Evolutionary conservation across 2,888 invertebrate species (phyloP).

Genomic region (Campoplex capitator): DNA sequence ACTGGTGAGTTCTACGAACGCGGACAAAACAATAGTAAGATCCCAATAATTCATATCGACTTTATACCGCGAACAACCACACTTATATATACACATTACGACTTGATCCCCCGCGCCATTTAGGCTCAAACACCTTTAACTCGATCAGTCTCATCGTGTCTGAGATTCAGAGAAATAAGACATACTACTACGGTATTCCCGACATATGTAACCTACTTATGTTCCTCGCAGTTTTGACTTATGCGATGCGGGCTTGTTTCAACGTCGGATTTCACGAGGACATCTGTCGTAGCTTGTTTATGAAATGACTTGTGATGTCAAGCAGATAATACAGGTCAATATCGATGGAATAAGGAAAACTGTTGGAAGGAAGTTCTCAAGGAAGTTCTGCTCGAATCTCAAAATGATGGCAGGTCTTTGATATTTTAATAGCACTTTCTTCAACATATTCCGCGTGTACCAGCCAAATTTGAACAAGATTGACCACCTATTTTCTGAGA

Average conservation of each 20-base stretch:
- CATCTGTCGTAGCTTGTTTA: constrained; percentile 60
- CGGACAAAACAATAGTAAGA: not conserved
- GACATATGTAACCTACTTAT: constrained; percentile 62
- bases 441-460: too few relatives aligned
- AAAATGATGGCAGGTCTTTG: too few relatives aligned
- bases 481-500: too few relatives aligned
- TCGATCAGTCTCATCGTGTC: constrained; percentile 53
- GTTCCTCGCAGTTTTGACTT: constrained; percentile 37
- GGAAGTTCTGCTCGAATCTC: too few relatives aligned
- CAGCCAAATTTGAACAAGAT: too few relatives aligned
- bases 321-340: constrained; percentile 20
- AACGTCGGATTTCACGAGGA: constrained; percentile 58
- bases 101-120: not conserved
- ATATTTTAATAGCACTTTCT: too few relatives aligned
- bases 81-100: not conserved
- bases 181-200: constrained; percentile 53
- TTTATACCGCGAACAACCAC: not conserved
- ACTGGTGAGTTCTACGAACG: not conserved
- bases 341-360: not conserved
- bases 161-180: constrained; percentile 40
- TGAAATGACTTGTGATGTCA: constrained; percentile 47
- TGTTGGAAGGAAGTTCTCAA: not conserved
- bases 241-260: constrained; percentile 47
- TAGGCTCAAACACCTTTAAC: constrained; percentile 37
- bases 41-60: not conserved